These are phyloP conservation scores for Phataginus tricuspis DNA, from an alignment of 2,797 vertebrate species.

Conservation along the genomic window DNA sequence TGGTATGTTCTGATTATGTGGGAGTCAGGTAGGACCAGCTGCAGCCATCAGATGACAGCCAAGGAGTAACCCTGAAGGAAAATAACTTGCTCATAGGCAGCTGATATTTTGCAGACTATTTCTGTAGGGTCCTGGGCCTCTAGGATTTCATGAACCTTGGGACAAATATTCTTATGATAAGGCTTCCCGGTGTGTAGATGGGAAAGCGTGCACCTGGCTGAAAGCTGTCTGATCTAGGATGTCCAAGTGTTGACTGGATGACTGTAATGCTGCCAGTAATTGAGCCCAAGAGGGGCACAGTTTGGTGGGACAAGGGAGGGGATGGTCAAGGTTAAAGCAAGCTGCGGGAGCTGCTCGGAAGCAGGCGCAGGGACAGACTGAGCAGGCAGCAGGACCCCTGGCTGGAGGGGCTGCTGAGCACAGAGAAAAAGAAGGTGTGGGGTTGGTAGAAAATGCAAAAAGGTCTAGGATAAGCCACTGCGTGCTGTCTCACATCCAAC, in stretches of 20 bases:
- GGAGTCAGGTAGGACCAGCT: too few species aligned
- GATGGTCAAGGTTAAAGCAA: too few species aligned
- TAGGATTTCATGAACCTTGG: rapidly evolving
- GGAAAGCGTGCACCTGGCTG: too few species aligned
- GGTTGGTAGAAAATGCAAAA: background rate
- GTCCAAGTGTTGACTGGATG: too few species aligned
- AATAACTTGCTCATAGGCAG: too few species aligned
- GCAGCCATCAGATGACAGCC: background rate
- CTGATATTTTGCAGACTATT: too few species aligned
- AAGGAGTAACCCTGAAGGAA: background rate
- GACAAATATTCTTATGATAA: too few species aligned
- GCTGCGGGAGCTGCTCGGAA: rapidly evolving
- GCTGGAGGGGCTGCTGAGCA: background rate
- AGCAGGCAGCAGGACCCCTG: rapidly evolving
- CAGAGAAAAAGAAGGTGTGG: background rate
- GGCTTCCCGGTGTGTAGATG: background rate
- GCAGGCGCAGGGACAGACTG: too few species aligned
- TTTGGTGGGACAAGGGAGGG: background rate
- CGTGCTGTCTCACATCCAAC: background rate
- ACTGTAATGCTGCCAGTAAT: rapidly evolving
- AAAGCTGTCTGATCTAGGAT: too few species aligned
- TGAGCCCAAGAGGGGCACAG: too few species aligned
- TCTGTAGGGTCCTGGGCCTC: background rate
- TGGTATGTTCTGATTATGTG: too few species aligned
- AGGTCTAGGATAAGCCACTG: background rate